These are phyloP conservation scores for Acleris holmiana DNA, from an alignment of 2,888 invertebrate genomes.

Conservation along the genomic window DNA sequence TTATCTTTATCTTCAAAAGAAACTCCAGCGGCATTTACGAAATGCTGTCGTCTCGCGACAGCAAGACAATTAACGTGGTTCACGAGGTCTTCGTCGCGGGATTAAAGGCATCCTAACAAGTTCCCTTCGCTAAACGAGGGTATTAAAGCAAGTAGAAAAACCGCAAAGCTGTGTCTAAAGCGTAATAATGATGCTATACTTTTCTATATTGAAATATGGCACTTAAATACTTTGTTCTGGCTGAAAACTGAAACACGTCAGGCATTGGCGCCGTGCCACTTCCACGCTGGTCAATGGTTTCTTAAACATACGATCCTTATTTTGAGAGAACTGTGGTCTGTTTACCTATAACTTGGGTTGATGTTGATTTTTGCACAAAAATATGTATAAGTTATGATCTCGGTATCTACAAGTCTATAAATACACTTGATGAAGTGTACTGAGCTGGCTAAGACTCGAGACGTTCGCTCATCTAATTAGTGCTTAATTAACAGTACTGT, in stretches of 20 bases:
- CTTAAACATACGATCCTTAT: conserved; percentile 46
- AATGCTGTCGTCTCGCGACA: conserved; percentile 12
- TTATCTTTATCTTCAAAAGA: conserved; percentile 6
- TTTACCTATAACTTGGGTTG: conserved; percentile 11
- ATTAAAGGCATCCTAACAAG: conserved; percentile 34
- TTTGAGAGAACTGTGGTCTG: conserved; percentile 25
- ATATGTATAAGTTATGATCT: background rate
- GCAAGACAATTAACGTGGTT: conserved; percentile 27
- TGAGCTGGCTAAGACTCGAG: conserved; percentile 12
- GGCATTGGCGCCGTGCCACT: conserved; percentile 49
- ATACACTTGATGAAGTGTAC: conserved; percentile 5
- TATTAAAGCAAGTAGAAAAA: conserved; percentile 29
- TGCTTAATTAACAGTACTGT: conserved; percentile 6
- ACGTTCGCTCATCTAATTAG: conserved; percentile 13
- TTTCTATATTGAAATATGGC: conserved; percentile 27
- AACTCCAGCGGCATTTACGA: conserved; percentile 8
- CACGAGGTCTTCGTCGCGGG: conserved; percentile 23
- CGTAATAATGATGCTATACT: conserved; percentile 23
- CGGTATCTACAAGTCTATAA: conserved; percentile 10
- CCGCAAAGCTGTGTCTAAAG: conserved; percentile 24
- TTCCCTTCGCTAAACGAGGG: conserved; percentile 23
- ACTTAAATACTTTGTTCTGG: conserved; percentile 14
- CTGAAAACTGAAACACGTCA: conserved; percentile 26
- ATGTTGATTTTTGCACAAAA: conserved; percentile 12
- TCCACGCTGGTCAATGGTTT: conserved; percentile 47